Conservation (phyloP, 2,888 invertebrate genomes). For the Carpatolechia fugitivella region DNA sequence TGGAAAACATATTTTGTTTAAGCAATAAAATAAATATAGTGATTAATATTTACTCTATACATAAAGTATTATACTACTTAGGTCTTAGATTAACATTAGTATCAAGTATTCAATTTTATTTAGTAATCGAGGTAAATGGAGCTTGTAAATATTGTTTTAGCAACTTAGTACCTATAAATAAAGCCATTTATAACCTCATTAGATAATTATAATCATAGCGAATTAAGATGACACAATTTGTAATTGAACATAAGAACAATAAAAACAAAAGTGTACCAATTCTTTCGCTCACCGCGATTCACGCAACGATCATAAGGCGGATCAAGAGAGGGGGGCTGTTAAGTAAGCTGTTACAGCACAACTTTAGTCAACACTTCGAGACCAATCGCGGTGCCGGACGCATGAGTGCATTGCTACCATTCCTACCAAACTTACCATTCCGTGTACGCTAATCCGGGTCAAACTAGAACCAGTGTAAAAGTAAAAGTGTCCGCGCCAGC, state of each 20-base stretch:
- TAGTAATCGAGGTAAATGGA: neutral
- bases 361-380: conserved; percentile 55
- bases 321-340: conserved; percentile 47
- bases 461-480: conserved; percentile 43
- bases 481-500: conserved; percentile 56
- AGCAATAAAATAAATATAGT: too few species aligned
- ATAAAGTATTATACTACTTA: conserved; percentile 3
- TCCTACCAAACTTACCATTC: conserved; percentile 12
- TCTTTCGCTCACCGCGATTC: conserved; percentile 26
- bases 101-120: neutral
- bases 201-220: neutral
- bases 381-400: conserved; percentile 50
- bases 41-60: neutral
- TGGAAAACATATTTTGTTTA: too few species aligned
- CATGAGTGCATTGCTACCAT: conserved; percentile 44
- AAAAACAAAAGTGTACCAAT: conserved; percentile 9
- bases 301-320: conserved; percentile 33
- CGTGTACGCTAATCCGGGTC: conserved; percentile 52
- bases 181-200: neutral
- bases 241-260: neutral
- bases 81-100: too few species aligned
- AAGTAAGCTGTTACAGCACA: conserved; percentile 75
- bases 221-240: neutral
- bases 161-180: neutral
- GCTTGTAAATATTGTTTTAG: neutral